A percentile compares a stretch with the other conserved stretches of the same genome.
phyloP scores from a whole-genome alignment of 2,113 vertebrate species.

The Tetraodon nigroviridis region DNA sequence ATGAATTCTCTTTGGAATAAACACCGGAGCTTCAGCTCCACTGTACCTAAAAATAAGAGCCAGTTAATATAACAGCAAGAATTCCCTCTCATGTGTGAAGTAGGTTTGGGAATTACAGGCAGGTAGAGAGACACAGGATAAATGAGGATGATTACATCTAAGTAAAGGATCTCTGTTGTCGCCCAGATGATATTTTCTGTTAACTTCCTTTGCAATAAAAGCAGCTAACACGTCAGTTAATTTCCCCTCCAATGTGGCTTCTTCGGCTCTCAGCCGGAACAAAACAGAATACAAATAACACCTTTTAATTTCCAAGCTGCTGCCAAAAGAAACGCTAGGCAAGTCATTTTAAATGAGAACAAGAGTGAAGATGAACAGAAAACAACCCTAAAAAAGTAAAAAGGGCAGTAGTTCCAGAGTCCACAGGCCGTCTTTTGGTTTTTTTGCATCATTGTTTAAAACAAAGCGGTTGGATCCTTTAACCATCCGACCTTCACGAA shows the following conservation, averaged over 20 bases:
- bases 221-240: neutral
- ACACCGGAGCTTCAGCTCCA: conserved; percentile 5
- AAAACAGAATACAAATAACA: conserved; percentile 6
- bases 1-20: conserved; percentile 43
- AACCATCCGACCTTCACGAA: too few relatives aligned
- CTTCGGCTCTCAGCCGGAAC: neutral
- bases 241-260: neutral
- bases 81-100: conserved; percentile 1
- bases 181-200: neutral
- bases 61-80: conserved; percentile 26
- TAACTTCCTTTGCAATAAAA: conserved; percentile 4
- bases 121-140: neutral
- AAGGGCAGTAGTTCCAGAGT: conserved; percentile 11
- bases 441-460: too few relatives aligned
- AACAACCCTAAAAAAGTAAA: conserved; percentile 12
- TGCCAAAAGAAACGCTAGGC: conserved; percentile 9
- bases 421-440: too few relatives aligned
- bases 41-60: conserved; percentile 45
- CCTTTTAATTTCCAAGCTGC: conserved; percentile 2
- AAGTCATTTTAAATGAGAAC: conserved; percentile 1
- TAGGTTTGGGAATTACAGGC: neutral
- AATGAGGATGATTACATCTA: neutral
- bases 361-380: conserved; percentile 10
- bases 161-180: neutral
- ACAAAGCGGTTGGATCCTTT: too few relatives aligned